A percentile compares a stretch with the other conserved stretches of the same genome.
Evolutionary conservation across 2,888 invertebrate genomes (phyloP).

Genomic region (Eupeodes luniger): DNA sequence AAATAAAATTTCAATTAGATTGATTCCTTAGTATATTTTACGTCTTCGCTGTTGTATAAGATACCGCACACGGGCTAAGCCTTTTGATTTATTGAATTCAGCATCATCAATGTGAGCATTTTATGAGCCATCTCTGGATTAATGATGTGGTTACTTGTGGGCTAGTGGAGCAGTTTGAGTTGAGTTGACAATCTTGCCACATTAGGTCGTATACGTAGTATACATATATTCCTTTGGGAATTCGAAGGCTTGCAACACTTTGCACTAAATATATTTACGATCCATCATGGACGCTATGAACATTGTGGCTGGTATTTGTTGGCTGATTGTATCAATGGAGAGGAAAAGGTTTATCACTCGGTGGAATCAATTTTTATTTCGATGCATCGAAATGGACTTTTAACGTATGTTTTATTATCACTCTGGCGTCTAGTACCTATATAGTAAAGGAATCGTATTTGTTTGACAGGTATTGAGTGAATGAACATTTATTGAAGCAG

Average conservation of each 20-base stretch:
- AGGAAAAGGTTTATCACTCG: constrained; percentile 38
- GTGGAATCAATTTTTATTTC: constrained; percentile 70
- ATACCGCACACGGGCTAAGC: constrained; percentile 14
- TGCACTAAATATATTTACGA: constrained; percentile 72
- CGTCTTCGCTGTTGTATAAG: neutral
- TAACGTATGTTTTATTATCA: constrained; percentile 54
- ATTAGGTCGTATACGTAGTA: neutral
- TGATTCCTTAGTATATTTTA: constrained; percentile 60
- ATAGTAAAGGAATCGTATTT: neutral
- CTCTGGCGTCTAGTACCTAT: constrained; percentile 23
- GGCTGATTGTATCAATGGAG: constrained; percentile 35
- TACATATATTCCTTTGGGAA: neutral
- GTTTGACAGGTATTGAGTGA: neutral
- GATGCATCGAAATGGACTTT: constrained; percentile 48
- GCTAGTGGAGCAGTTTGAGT: constrained; percentile 1
- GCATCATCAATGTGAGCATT: constrained; percentile 47
- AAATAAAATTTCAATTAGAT: constrained; percentile 74
- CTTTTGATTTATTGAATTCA: constrained; percentile 69
- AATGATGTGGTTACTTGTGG: constrained; percentile 38
- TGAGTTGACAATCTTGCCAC: constrained; percentile 49
- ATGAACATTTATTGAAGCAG: neutral
- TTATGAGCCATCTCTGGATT: constrained; percentile 47
- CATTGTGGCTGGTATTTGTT: constrained; percentile 13
- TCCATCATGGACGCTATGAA: constrained; percentile 47
- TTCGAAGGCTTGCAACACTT: constrained; percentile 65